Conservation (phyloP, 1,140 invertebrate species). For the Bombus turneri region DNA sequence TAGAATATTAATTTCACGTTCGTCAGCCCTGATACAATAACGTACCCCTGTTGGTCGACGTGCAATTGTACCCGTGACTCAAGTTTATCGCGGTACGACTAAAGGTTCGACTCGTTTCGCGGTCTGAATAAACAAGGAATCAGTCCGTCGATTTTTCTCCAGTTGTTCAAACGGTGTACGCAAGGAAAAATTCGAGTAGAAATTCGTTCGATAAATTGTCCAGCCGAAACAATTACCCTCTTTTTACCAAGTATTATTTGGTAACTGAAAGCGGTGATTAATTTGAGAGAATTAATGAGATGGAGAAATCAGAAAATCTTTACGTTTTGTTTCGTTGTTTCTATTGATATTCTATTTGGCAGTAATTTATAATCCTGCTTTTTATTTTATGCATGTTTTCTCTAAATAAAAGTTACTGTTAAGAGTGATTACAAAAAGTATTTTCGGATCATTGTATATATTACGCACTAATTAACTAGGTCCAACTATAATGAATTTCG, state of each 20-base stretch:
- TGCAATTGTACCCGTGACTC: background rate
- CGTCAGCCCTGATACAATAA: background rate
- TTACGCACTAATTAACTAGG: background rate
- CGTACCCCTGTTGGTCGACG: background rate
- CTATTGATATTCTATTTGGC: background rate
- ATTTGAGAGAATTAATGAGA: background rate
- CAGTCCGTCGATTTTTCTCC: background rate
- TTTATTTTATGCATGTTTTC: too few species aligned
- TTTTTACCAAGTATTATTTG: background rate
- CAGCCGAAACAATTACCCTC: background rate
- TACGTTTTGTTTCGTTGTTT: background rate
- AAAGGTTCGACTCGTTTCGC: background rate
- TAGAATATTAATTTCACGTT: slow-evolving; percentile 62
- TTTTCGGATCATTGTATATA: background rate
- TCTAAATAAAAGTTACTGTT: too few species aligned
- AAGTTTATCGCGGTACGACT: slow-evolving; percentile 4
- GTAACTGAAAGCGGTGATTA: background rate
- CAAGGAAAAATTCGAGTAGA: background rate
- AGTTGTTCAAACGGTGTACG: background rate
- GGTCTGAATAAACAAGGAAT: slow-evolving; percentile 23
- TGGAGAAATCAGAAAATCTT: background rate
- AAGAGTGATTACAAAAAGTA: background rate
- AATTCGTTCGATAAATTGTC: background rate
- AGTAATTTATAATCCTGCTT: background rate
- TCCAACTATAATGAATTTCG: background rate